Conservation (phyloP, 2,888 invertebrate genomes). For the Xanthia togata region DNA sequence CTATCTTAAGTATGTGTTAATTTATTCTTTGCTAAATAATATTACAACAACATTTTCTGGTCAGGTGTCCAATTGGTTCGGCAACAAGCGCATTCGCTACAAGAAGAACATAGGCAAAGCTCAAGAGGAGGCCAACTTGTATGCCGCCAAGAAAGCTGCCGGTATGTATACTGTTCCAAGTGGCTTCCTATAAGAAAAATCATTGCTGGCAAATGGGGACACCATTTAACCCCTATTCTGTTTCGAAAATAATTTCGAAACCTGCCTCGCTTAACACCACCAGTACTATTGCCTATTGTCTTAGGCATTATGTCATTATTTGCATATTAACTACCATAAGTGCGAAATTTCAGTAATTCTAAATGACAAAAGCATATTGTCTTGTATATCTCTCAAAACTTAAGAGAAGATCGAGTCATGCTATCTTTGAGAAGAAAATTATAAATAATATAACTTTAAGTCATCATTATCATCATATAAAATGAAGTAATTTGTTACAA, state of each 20-base stretch:
- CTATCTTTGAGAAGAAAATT: neutral
- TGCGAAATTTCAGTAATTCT: neutral
- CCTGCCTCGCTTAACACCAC: neutral
- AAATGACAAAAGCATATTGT: neutral
- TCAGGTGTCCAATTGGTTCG: constrained; percentile 99
- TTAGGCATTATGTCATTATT: neutral
- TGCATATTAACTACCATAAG: neutral
- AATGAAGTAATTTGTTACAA: neutral
- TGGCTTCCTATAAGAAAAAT: constrained; percentile 15
- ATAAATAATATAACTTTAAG: neutral
- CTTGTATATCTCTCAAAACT: neutral
- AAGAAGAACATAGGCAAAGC: constrained; percentile 99
- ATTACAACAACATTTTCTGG: neutral
- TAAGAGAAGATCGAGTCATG: neutral
- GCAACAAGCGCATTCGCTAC: constrained; percentile 99
- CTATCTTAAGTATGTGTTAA: neutral
- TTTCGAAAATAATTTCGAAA: neutral
- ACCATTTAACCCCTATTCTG: no score
- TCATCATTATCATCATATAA: neutral
- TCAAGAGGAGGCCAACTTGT: constrained; percentile 99
- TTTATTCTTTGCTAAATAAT: neutral
- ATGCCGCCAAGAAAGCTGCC: constrained; percentile 99
- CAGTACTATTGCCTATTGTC: neutral
- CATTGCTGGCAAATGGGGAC: constrained; percentile 9
- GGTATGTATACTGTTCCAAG: constrained; percentile 85